phyloP scores from a whole-genome alignment of 2,888 invertebrate species.

The Ornithoptera priamus region DNA sequence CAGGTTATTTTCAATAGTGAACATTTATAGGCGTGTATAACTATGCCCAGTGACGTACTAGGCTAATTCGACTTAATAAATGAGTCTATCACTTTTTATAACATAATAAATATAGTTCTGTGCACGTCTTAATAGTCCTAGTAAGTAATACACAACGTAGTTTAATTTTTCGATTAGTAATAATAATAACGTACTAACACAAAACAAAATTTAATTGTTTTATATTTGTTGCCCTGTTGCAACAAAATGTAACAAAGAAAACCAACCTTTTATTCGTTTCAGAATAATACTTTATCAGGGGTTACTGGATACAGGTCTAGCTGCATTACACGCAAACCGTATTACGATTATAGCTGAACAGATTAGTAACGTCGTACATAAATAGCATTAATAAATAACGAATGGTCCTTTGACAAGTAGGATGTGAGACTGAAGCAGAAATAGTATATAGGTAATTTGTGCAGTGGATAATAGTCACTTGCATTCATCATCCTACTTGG shows the following conservation, averaged over 20 bases:
- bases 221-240: neutral
- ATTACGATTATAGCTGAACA: conserved; percentile 33
- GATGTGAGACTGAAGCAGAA: conserved; percentile 33
- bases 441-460: neutral
- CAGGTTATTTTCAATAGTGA: too few relatives aligned
- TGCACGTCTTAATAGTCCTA: too few relatives aligned
- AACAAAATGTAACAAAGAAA: neutral
- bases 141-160: too few relatives aligned
- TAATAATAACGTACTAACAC: too few relatives aligned
- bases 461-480: conserved; percentile 12
- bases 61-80: too few relatives aligned
- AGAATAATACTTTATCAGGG: neutral
- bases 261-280: neutral
- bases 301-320: neutral
- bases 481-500: neutral
- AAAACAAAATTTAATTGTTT: neutral
- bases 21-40: too few relatives aligned
- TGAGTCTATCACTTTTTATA: too few relatives aligned
- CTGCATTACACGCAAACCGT: conserved; percentile 31
- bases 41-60: too few relatives aligned
- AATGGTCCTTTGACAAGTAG: conserved; percentile 40
- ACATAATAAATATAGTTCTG: too few relatives aligned
- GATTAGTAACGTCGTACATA: conserved; percentile 55
- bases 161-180: too few relatives aligned
- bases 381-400: conserved; percentile 54